These are phyloP conservation scores for Pempheris klunzingeri DNA, from an alignment of 2,797 vertebrate species.

Conservation along the genomic window DNA sequence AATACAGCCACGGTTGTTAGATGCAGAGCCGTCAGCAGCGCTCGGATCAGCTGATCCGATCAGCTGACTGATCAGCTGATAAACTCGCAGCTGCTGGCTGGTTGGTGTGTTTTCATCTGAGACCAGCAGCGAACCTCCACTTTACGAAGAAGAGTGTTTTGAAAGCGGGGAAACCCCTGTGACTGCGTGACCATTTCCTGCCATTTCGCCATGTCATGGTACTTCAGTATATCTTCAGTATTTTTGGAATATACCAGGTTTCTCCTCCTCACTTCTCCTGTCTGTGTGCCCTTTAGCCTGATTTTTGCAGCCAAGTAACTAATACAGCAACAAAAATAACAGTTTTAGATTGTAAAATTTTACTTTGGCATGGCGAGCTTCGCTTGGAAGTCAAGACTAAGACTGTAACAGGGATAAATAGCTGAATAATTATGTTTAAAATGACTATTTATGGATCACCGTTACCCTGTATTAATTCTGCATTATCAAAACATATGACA, in stretches of 20 bases:
- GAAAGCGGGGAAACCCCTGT: neutral
- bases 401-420: neutral
- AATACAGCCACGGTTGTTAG: neutral
- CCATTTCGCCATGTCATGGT: neutral
- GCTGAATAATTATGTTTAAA: neutral
- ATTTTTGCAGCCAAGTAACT: neutral
- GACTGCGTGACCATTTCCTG: neutral
- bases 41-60: conserved; percentile 25
- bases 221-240: neutral
- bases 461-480: neutral
- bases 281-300: neutral
- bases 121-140: neutral
- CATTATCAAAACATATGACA: neutral
- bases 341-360: neutral
- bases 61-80: conserved; percentile 34
- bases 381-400: too few relatives aligned
- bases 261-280: neutral
- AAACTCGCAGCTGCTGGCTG: neutral
- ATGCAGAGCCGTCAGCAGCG: neutral
- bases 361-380: too few relatives aligned
- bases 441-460: neutral
- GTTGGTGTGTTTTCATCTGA: neutral
- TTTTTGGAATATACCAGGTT: neutral
- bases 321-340: neutral
- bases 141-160: neutral